Conservation (phyloP, 1,140 invertebrate species). For the Asobara japonica region DNA sequence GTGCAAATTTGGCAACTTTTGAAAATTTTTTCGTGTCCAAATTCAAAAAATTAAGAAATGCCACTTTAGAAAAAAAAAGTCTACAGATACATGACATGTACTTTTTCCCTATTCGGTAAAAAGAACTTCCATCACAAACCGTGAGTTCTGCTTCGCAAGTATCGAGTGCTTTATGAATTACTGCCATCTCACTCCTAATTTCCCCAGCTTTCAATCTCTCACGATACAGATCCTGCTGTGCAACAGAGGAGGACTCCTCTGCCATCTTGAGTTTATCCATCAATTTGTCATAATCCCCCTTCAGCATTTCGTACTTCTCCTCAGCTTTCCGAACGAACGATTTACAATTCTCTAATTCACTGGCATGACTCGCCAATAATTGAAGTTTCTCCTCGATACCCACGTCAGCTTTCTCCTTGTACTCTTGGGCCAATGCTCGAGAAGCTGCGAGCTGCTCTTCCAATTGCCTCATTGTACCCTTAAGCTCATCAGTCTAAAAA, state of each 20-base stretch:
- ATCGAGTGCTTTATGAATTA: constrained; percentile 67
- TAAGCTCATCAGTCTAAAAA: background rate
- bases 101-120: too few species aligned
- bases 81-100: too few species aligned
- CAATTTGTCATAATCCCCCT: constrained; percentile 54
- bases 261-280: constrained; percentile 50
- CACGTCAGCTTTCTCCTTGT: constrained; percentile 73
- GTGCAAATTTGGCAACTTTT: too few species aligned
- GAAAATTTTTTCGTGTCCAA: too few species aligned
- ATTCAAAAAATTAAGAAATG: too few species aligned
- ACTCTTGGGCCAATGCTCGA: constrained; percentile 73
- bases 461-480: constrained; percentile 70
- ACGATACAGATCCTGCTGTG: constrained; percentile 59
- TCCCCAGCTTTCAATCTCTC: constrained; percentile 54
- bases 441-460: constrained; percentile 76
- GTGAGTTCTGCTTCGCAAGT: constrained; percentile 68
- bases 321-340: constrained; percentile 56
- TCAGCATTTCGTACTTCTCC: constrained; percentile 51
- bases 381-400: constrained; percentile 68
- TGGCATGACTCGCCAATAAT: constrained; percentile 52
- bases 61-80: too few species aligned
- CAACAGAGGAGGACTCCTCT: constrained; percentile 49
- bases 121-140: too few species aligned
- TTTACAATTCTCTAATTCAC: constrained; percentile 61
- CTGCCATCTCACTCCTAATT: constrained; percentile 62